phyloP scores from a whole-genome alignment of 2,888 invertebrate genomes.

The Leptopilina myrica region DNA sequence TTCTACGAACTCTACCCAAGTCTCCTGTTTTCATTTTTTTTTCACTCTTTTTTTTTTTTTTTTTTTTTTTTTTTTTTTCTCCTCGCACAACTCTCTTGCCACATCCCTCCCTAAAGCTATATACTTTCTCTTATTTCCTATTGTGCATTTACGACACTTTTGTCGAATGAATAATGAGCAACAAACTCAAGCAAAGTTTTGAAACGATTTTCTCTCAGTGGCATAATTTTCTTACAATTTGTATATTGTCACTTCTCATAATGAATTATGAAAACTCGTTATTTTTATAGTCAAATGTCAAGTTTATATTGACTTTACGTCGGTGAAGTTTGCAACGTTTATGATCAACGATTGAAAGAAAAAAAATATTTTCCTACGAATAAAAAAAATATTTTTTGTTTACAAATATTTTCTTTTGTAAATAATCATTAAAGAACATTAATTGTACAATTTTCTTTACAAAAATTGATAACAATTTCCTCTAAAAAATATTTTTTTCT shows the following conservation, averaged over 20 bases:
- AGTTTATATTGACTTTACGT: too few species aligned
- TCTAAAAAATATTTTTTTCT: too few species aligned
- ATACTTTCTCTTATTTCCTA: slow-evolving; percentile 29
- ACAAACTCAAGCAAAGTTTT: slow-evolving; percentile 22
- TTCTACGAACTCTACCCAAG: slow-evolving; percentile 18
- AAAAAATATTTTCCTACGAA: too few species aligned
- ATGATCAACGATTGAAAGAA: too few species aligned
- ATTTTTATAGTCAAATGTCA: background rate
- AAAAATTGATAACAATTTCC: too few species aligned
- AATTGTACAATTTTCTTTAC: too few species aligned
- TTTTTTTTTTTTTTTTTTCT: background rate
- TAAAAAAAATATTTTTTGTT: too few species aligned
- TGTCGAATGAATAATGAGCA: slow-evolving; percentile 34
- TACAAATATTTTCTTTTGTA: too few species aligned
- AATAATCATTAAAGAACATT: too few species aligned
- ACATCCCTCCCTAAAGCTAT: background rate
- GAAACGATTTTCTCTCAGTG: slow-evolving; percentile 14
- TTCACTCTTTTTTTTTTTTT: background rate
- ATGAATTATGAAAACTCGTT: slow-evolving; percentile 4
- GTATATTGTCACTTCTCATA: slow-evolving; percentile 21
- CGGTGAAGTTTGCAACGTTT: too few species aligned
- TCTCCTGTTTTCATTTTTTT: background rate
- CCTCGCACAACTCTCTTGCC: background rate
- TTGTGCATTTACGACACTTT: slow-evolving; percentile 34
- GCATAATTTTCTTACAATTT: slow-evolving; percentile 14